These are phyloP conservation scores for Drosophila suboccidentalis DNA, from an alignment of 2,888 invertebrate genomes.

Conservation along the genomic window DNA sequence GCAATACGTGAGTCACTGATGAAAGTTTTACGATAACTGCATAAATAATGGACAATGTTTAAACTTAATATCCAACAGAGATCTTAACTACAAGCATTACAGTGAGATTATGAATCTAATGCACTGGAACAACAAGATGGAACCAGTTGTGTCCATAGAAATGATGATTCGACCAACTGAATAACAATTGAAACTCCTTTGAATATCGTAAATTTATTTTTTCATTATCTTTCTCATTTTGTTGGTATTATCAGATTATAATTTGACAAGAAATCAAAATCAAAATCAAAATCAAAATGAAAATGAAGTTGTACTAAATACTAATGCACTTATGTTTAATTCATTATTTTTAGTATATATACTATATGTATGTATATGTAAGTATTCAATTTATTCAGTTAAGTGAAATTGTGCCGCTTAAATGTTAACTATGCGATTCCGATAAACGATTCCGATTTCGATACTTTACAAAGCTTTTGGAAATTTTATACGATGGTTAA, in stretches of 20 bases:
- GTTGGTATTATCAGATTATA: slow-evolving; percentile 54
- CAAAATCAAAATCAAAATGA: slow-evolving; percentile 35
- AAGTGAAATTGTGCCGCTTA: slow-evolving; percentile 82
- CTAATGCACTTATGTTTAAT: slow-evolving; percentile 43
- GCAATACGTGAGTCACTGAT: slow-evolving; percentile 10
- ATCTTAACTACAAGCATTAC: slow-evolving; percentile 12
- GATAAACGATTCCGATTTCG: slow-evolving; percentile 36
- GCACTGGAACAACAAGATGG: background rate
- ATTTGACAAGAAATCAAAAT: slow-evolving; percentile 23
- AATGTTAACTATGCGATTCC: slow-evolving; percentile 72
- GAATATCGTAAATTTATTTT: slow-evolving; percentile 17
- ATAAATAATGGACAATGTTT: background rate
- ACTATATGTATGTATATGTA: slow-evolving; percentile 15
- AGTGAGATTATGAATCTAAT: background rate
- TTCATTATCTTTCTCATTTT: slow-evolving; percentile 42
- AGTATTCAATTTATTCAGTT: slow-evolving; percentile 59
- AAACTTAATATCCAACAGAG: background rate
- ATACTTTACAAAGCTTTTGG: slow-evolving; percentile 33
- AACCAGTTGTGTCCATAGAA: background rate
- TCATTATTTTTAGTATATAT: slow-evolving; percentile 18
- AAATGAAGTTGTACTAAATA: slow-evolving; percentile 41
- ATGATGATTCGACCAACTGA: slow-evolving; percentile 19
- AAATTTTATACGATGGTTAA: slow-evolving; percentile 39
- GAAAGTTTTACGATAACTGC: background rate
- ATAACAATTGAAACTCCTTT: background rate